These are phyloP conservation scores for Hyla sarda DNA, from an alignment of 2,113 vertebrate species.

Conservation along the genomic window DNA sequence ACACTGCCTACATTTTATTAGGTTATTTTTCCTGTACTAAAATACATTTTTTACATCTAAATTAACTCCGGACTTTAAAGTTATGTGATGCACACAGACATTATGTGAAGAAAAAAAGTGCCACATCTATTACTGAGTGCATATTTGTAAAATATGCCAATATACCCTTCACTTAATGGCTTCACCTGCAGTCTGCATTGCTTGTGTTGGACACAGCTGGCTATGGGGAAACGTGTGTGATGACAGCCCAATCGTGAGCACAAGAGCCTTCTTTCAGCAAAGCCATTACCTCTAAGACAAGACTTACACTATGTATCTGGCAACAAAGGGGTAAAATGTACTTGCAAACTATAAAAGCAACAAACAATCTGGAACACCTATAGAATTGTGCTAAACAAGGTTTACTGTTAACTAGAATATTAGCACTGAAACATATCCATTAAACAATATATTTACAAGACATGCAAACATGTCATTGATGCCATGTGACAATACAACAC, in stretches of 20 bases:
- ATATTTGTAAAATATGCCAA: constrained; percentile 12
- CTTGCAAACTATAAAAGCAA: background rate
- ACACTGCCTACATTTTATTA: background rate
- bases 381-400: background rate
- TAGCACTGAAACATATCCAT: no score
- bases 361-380: background rate
- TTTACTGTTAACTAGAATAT: no score
- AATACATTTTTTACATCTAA: background rate
- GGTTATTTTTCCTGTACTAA: background rate
- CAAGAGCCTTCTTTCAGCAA: constrained; percentile 13
- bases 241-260: constrained; percentile 7
- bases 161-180: background rate
- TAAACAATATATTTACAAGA: no score
- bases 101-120: background rate
- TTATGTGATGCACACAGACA: background rate
- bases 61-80: background rate
- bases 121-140: background rate
- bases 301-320: no score
- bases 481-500: no score
- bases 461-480: no score
- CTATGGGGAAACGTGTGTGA: background rate
- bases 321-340: background rate
- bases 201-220: background rate
- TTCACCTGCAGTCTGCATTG: background rate
- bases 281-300: background rate